Base-by-base conservation (phyloP, 2,888 invertebrate species). In the Prenolepis imparis region DNA sequence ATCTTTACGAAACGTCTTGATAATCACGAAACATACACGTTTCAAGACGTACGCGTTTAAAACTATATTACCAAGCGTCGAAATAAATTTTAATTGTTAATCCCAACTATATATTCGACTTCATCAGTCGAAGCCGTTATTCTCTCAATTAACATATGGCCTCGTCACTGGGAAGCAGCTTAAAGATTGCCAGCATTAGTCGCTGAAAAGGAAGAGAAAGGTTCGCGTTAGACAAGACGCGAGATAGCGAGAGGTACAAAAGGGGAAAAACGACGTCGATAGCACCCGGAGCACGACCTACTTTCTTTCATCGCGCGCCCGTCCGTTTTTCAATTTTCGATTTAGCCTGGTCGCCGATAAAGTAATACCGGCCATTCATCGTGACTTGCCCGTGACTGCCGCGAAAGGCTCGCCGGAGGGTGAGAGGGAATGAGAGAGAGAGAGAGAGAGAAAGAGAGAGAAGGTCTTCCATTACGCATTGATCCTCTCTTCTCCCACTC, bases 271-370 rank as follows among this genome's bases (percentile, higher is more conserved):
- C 59, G 75, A 52, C 32, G 73, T 39, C 75, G 75, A 57, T 52
- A 66, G 39, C 59, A 61, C 41, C 52, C 77, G 67, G 57, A 32
- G 80, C 68, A 64, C 88, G 89, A 89, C 88, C 89, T 67, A 89
- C 80, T 88, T 89, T 88, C 89, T 48, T 67, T 70, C 72, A 64
- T 84, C 84, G 77, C 72, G 77, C 28, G 66, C 59, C 48, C 77
- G 80, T 80, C 85, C 88, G 88, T 88, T 90, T 90, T 90, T 89
- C 90, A 87, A 90, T 89, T 90, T 89, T 89, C 90, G 85, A 89
- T 87, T 85, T 84, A 75, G 32, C 83, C 83, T 68, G 86, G 77
- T 84, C 85, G 82, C 67, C 88, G 90, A 88, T 89, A 88, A 87
- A 89, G 87, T 90, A 90, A 90, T 90, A 90, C 86, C 84, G 78